These are phyloP conservation scores for Panulirus ornatus DNA, from an alignment of 1,140 invertebrate species.

Conservation along the genomic window DNA sequence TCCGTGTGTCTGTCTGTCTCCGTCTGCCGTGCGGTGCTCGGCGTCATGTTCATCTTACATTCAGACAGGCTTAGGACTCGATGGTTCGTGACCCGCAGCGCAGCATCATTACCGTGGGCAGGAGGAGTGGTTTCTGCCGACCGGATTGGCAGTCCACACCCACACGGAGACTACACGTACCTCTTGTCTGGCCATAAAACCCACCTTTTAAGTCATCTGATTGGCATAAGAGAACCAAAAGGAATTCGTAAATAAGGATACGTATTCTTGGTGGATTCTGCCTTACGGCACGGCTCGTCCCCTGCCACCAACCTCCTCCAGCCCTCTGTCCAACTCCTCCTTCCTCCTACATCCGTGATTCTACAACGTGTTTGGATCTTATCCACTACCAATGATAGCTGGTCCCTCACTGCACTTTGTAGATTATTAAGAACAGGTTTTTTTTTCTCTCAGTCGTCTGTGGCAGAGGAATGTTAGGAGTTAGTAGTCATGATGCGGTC, in stretches of 20 bases:
- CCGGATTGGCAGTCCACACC: no score
- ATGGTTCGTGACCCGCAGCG: neutral
- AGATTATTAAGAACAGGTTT: constrained; percentile 15
- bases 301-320: neutral
- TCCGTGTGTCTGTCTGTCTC: neutral
- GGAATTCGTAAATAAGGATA: no score
- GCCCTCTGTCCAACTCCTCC: neutral
- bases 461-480: constrained; percentile 20
- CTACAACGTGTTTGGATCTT: neutral
- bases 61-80: neutral
- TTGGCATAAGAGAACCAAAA: no score
- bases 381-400: neutral
- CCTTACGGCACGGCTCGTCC: neutral
- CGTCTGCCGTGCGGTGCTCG: neutral
- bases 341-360: neutral
- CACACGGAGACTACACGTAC: neutral
- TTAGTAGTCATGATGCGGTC: constrained; percentile 1
- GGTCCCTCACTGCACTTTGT: neutral
- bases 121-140: no score
- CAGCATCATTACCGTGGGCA: neutral
- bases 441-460: no score
- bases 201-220: no score
- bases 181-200: neutral
- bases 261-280: neutral
- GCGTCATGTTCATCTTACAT: neutral